Evolutionary conservation across 2,888 invertebrate species (phyloP), one percentile per base, ranked within the genome.

Genomic region (Artemia sp.): DNA sequence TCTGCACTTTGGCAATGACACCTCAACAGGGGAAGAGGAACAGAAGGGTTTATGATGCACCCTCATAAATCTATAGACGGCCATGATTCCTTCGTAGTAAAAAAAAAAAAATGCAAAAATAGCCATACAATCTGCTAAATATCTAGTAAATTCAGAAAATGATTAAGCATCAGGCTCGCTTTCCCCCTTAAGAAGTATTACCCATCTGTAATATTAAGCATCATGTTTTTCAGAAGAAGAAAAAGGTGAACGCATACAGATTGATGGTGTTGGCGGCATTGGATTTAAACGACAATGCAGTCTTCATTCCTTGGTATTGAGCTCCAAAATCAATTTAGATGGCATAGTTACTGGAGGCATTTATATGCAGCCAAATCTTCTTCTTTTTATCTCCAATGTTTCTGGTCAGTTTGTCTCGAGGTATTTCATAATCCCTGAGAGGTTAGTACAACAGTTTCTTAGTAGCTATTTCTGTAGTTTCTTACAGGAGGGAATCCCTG

Each of bases 201-300:
- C 5, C 38, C 38, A 38, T 38, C 6, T 38, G 6, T 6, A 38
- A 38, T 5, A 38, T 38, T 38, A 38, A 38, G 6, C 38, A 38
- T 38, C 38, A 38, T 38, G 1, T 38, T 38, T 38, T 38, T 38
- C 38, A 38, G 38, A 38, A 38, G 38, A 38, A 38, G 38, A 38
- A 6, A 38, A 38, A 38, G 38, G 38, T 8, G 64, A 58, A 58
- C 8, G 64, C 24, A 72, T 73, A 11, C 69, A 71, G 24, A 73
- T 73, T 38, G 74, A 75, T 66, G 73, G 71, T 10, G 69, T 70
- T 19, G 72, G 72, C 19, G 72, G 72, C 38, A 70, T 69, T 67
- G 73, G 73, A 9, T 72, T 72, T 67, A 58, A 58, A 14, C 69
- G 68, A 24, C 38, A 68, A 51, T 51, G 71, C 11, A 67, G 66